These are phyloP conservation scores for Anastrepha ludens DNA, from an alignment of 1,140 invertebrate genomes.

Conservation along the genomic window DNA sequence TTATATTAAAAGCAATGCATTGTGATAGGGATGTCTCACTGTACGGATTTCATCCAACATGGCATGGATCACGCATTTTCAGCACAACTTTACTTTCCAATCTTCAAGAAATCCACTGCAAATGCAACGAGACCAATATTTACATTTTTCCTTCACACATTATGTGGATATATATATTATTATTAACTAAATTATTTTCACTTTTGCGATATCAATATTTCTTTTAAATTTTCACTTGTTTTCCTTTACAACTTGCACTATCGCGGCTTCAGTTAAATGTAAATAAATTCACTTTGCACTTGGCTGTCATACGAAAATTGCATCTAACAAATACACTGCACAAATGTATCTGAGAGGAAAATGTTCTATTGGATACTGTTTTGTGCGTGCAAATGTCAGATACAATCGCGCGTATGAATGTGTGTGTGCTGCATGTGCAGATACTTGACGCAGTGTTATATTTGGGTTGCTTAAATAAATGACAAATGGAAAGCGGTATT, in stretches of 20 bases:
- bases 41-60: background rate
- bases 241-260: background rate
- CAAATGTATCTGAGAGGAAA: constrained; percentile 17
- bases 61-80: background rate
- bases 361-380: background rate
- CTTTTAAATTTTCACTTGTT: background rate
- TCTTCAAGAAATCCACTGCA: background rate
- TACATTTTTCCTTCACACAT: background rate
- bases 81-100: background rate
- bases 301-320: background rate
- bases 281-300: constrained; percentile 33
- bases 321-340: background rate
- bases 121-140: background rate
- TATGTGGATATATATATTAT: background rate
- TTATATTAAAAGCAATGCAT: background rate
- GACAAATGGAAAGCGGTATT: no score
- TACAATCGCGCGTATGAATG: background rate
- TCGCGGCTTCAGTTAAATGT: background rate
- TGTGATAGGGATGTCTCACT: background rate
- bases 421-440: constrained; percentile 20
- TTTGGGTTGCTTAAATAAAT: background rate
- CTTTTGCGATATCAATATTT: background rate
- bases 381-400: constrained; percentile 17
- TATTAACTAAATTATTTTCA: background rate
- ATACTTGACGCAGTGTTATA: constrained; percentile 2